Evolutionary conservation across 2,113 vertebrate genomes (phyloP).

Genomic region (Okapia johnstoni): DNA sequence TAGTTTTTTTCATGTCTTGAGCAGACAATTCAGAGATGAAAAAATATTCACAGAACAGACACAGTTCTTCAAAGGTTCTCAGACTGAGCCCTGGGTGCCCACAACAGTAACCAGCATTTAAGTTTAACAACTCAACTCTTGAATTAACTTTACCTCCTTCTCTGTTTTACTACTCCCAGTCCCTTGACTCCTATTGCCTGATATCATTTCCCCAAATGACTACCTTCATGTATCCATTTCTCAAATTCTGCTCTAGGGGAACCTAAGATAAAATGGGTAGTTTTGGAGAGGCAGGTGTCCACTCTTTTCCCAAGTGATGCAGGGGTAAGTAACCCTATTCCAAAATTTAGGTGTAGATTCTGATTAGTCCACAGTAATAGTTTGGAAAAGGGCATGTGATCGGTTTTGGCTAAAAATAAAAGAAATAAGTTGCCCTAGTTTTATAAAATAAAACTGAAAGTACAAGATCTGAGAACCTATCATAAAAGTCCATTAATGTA

Average conservation of each 20-base stretch:
- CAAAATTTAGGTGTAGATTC: neutral
- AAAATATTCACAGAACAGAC: neutral
- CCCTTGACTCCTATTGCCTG: neutral
- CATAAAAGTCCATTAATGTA: neutral
- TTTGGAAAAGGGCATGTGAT: neutral
- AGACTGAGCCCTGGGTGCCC: neutral
- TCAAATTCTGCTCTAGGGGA: neutral
- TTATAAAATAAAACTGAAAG: conserved; percentile 11
- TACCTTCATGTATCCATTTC: neutral
- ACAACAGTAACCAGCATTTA: neutral
- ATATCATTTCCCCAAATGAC: neutral
- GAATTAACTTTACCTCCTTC: neutral
- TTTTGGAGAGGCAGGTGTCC: neutral
- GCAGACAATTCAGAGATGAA: neutral
- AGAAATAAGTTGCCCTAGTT: neutral
- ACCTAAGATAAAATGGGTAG: neutral
- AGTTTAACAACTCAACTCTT: neutral
- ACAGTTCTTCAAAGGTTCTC: neutral
- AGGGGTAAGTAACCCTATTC: neutral
- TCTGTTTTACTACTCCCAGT: neutral
- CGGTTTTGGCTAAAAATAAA: neutral
- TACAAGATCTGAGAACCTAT: neutral
- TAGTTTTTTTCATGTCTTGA: neutral
- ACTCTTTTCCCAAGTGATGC: neutral
- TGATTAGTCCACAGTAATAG: neutral